phyloP scores from a whole-genome alignment of 23 tunicate species.

The Styela plicata region DNA sequence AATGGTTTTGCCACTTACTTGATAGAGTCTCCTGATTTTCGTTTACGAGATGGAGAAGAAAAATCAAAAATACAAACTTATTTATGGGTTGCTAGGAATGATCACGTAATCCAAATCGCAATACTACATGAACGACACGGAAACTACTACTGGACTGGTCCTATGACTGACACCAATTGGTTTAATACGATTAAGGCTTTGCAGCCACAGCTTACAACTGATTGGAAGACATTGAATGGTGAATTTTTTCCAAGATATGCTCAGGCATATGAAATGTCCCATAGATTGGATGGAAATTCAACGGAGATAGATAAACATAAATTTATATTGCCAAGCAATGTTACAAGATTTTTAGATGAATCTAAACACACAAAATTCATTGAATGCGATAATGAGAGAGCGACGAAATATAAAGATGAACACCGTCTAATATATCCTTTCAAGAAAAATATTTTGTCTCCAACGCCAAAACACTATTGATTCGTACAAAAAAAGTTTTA shows the following conservation, averaged over 20 bases:
- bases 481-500: conserved; percentile 40
- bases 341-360: no score
- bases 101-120: conserved; percentile 73
- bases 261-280: conserved; percentile 79
- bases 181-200: conserved; percentile 46
- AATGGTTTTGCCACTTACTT: conserved; percentile 50
- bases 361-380: conserved; percentile 45
- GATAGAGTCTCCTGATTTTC: conserved; percentile 37
- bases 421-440: neutral
- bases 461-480: conserved; percentile 13
- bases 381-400: conserved; percentile 56
- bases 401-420: conserved; percentile 14
- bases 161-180: conserved; percentile 62
- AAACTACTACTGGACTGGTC: conserved; percentile 63
- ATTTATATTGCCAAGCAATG: no score
- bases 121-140: no score
- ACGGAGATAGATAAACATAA: no score
- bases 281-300: no score
- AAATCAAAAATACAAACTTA: conserved; percentile 51
- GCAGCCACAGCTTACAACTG: conserved; percentile 43
- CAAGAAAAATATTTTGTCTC: conserved; percentile 28
- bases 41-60: neutral
- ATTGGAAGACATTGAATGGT: conserved; percentile 71
- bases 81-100: conserved; percentile 71
- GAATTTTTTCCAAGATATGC: conserved; percentile 74